phyloP scores from a whole-genome alignment of 2,113 vertebrate species.

The Pseudois nayaur region DNA sequence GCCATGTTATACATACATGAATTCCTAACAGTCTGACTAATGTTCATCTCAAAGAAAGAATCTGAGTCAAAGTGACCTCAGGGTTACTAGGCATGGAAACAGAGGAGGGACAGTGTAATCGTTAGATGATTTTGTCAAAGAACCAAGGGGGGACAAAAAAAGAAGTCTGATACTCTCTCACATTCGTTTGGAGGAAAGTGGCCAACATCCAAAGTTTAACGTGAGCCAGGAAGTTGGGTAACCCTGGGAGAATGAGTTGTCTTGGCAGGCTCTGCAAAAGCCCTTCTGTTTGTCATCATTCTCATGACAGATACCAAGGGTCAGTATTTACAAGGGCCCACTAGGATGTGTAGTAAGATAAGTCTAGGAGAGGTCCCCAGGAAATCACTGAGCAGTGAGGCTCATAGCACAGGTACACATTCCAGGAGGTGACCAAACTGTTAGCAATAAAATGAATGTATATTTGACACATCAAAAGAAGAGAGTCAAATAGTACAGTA shows the following conservation, averaged over 20 bases:
- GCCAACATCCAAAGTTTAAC: not conserved
- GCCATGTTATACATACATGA: not conserved
- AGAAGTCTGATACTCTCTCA: not conserved
- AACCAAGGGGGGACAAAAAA: not conserved
- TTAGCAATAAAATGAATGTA: not conserved
- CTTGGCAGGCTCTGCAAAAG: not conserved
- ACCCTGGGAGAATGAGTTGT: not conserved
- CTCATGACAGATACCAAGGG: not conserved
- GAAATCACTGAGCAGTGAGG: not conserved
- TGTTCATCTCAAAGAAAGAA: not conserved
- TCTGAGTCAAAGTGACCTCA: conserved; percentile 18
- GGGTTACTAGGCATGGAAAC: conserved; percentile 23
- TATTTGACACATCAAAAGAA: not conserved
- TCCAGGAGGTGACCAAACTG: not conserved
- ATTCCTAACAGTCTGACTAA: conserved; percentile 19
- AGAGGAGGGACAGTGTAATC: not conserved
- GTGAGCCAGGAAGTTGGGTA: not conserved
- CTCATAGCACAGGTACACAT: not conserved
- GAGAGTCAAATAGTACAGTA: not conserved
- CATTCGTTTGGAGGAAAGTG: not conserved
- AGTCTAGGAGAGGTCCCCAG: not conserved
- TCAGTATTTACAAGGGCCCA: not conserved
- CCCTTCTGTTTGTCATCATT: not conserved
- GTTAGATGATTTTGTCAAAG: conserved; percentile 26
- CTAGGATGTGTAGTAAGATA: not conserved